phyloP scores from a whole-genome alignment of 2,888 invertebrate species.

The Amphipoea lucens region DNA sequence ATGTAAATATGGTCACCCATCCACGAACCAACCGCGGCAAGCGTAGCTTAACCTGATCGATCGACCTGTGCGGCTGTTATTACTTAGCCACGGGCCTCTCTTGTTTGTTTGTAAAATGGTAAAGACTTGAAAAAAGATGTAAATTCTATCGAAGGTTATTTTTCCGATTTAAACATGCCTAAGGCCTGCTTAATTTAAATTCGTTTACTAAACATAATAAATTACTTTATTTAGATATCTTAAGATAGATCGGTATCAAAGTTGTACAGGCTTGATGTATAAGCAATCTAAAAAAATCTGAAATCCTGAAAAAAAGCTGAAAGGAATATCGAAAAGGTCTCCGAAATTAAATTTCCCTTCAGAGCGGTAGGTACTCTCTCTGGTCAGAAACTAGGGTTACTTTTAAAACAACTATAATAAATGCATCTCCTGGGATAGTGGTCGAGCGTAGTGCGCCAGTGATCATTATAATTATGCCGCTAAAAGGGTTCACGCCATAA shows the following conservation, averaged over 20 bases:
- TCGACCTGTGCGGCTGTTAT: no score
- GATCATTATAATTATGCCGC: conserved; percentile 19
- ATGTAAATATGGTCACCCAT: no score
- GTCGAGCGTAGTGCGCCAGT: conserved; percentile 12
- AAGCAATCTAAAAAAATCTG: not conserved
- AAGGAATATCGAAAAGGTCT: not conserved
- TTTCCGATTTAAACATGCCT: not conserved
- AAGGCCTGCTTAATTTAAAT: not conserved
- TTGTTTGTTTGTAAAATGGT: not conserved
- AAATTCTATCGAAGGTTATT: not conserved
- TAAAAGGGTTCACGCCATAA: conserved; percentile 47
- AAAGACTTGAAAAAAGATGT: not conserved
- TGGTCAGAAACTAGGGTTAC: not conserved
- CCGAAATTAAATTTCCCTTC: not conserved
- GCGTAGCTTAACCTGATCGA: no score
- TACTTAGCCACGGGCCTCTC: no score
- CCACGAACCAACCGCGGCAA: no score
- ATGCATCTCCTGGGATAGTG: conserved; percentile 46
- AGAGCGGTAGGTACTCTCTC: no score
- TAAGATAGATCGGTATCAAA: no score
- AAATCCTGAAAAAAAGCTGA: not conserved
- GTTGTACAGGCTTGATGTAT: no score
- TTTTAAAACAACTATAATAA: conserved; percentile 1
- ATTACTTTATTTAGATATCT: no score
- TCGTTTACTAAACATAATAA: not conserved